Evolutionary conservation across 1,140 invertebrate genomes (phyloP).

Genomic region (Eciton burchellii): DNA sequence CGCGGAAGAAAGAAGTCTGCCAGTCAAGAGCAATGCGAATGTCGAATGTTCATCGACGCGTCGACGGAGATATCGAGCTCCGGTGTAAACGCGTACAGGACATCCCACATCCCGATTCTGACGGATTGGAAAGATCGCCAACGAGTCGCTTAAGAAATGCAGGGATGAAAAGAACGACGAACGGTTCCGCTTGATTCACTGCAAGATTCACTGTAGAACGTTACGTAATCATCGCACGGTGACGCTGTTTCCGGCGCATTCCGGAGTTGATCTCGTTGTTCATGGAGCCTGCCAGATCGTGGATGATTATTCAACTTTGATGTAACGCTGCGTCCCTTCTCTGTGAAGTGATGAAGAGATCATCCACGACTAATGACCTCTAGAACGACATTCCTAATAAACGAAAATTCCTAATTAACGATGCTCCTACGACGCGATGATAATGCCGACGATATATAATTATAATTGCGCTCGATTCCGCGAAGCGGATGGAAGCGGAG

Average conservation of each 20-base stretch:
- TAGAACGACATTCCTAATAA: too few relatives aligned
- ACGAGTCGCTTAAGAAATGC: not conserved
- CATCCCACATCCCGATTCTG: slow-evolving; percentile 14
- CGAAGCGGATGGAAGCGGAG: slow-evolving; percentile 21
- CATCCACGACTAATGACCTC: too few relatives aligned
- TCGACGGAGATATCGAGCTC: not conserved
- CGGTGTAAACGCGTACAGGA: not conserved
- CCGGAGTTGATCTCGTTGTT: not conserved
- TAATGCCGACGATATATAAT: slow-evolving; percentile 23
- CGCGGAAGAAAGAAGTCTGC: not conserved
- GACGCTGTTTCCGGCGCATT: not conserved
- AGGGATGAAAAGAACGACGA: not conserved
- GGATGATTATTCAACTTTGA: slow-evolving; percentile 5
- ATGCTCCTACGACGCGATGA: not conserved
- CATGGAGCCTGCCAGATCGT: not conserved
- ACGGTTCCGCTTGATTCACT: not conserved
- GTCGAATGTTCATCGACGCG: slow-evolving; percentile 11
- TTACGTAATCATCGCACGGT: not conserved
- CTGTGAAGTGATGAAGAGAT: too few relatives aligned
- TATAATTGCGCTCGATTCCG: slow-evolving; percentile 34
- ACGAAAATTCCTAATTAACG: not conserved
- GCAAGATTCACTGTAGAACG: not conserved
- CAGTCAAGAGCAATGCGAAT: not conserved
- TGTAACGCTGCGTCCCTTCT: not conserved
- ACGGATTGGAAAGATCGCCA: slow-evolving; percentile 11